Evolutionary conservation across 2,888 invertebrate species (phyloP).

Genomic region (Aspidapion aeneum): DNA sequence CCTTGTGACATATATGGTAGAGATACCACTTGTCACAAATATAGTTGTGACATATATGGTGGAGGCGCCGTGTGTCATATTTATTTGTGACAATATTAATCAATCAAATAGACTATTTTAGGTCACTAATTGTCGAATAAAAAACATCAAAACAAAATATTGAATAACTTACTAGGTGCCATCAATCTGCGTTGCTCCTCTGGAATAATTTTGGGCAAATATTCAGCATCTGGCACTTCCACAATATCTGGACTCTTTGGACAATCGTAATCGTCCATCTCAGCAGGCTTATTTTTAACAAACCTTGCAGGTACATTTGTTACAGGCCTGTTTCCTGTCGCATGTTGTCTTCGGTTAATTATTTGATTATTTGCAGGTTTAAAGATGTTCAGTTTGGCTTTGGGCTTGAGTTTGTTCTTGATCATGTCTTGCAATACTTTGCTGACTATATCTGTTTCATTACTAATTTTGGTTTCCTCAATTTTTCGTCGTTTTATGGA

Average conservation of each 20-base stretch:
- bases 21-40: too few species aligned
- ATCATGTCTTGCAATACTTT: slow-evolving; percentile 28
- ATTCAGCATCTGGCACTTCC: slow-evolving; percentile 10
- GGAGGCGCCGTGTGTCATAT: too few species aligned
- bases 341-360: not conserved
- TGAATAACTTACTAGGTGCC: slow-evolving; percentile 25
- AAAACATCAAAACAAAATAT: too few species aligned
- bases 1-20: too few species aligned
- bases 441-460: slow-evolving; percentile 23
- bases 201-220: slow-evolving; percentile 9
- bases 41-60: too few species aligned
- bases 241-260: slow-evolving; percentile 19
- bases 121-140: too few species aligned
- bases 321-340: too few species aligned
- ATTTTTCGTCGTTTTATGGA: not conserved
- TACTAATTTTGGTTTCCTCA: not conserved
- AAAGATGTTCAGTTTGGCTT: not conserved
- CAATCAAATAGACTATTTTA: too few species aligned
- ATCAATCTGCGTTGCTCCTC: slow-evolving; percentile 9
- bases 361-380: not conserved
- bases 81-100: too few species aligned
- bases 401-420: slow-evolving; percentile 18
- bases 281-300: not conserved
- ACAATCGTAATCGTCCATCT: slow-evolving; percentile 8
- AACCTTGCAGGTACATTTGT: too few species aligned